Conservation (phyloP, 2,888 invertebrate species). For the Eristalinus sepulchralis region DNA sequence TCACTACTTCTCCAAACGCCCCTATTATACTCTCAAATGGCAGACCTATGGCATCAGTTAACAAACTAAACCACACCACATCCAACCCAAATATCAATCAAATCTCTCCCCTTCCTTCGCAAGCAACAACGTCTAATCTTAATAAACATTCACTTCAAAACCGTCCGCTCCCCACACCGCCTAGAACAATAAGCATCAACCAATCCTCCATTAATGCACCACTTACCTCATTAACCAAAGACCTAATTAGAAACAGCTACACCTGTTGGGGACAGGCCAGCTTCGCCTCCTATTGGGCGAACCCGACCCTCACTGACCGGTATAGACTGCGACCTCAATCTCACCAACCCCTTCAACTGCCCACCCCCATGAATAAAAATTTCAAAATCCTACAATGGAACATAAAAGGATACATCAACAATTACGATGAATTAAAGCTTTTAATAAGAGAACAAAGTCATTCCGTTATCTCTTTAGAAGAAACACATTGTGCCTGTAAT, state of each 20-base stretch:
- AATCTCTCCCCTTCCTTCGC: neutral
- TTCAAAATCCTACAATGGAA: too few relatives aligned
- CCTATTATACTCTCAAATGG: neutral
- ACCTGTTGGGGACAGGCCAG: neutral
- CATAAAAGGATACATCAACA: too few relatives aligned
- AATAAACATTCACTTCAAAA: neutral
- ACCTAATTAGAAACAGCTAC: neutral
- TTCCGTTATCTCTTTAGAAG: too few relatives aligned
- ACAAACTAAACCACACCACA: neutral
- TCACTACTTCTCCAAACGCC: neutral
- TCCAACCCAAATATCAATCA: neutral
- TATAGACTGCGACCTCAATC: too few relatives aligned
- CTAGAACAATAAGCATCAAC: neutral
- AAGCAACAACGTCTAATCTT: neutral
- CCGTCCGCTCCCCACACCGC: neutral
- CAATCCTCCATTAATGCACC: neutral
- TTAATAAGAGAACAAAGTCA: too few relatives aligned
- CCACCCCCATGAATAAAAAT: too few relatives aligned
- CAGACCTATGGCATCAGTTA: neutral
- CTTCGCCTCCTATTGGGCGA: neutral
- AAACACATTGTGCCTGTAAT: too few relatives aligned
- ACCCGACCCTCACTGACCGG: too few relatives aligned
- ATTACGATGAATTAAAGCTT: too few relatives aligned
- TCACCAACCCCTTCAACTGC: too few relatives aligned
- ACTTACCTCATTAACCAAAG: neutral